Conservation (phyloP, 2,113 vertebrate genomes). For the Electrona antarctica region DNA sequence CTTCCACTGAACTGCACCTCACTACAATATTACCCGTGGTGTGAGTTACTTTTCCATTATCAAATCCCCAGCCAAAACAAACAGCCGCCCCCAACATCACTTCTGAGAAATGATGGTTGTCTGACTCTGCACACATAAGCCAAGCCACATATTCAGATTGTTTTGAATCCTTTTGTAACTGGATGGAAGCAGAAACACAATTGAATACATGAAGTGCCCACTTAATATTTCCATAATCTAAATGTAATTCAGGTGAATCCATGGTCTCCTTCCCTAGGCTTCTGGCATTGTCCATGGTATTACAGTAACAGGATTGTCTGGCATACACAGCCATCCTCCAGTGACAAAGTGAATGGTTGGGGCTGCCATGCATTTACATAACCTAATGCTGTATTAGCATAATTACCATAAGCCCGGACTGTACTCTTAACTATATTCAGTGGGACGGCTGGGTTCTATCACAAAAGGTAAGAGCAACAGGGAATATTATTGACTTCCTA, state of each 20-base stretch:
- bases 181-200: conserved; percentile 43
- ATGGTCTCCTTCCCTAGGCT: conserved; percentile 58
- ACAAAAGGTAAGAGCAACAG: conserved; percentile 24
- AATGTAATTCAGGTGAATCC: conserved; percentile 61
- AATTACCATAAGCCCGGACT: conserved; percentile 66
- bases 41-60: conserved; percentile 42
- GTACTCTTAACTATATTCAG: conserved; percentile 26
- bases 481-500: neutral
- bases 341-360: conserved; percentile 42
- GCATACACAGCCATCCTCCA: conserved; percentile 48
- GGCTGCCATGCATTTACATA: conserved; percentile 70
- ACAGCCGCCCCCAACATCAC: conserved; percentile 13
- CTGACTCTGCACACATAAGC: neutral
- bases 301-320: conserved; percentile 68
- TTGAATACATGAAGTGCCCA: conserved; percentile 44
- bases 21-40: conserved; percentile 34
- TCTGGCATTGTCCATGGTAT: conserved; percentile 53
- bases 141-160: conserved; percentile 1
- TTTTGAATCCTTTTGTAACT: conserved; percentile 55
- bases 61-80: conserved; percentile 30
- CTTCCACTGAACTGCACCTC: neutral
- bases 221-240: conserved; percentile 46
- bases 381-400: conserved; percentile 70
- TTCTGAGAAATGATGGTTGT: conserved; percentile 18
- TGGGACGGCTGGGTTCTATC: conserved; percentile 29